Evolutionary conservation across 2,113 vertebrate genomes (phyloP).

Genomic region (Sialia sialis): DNA sequence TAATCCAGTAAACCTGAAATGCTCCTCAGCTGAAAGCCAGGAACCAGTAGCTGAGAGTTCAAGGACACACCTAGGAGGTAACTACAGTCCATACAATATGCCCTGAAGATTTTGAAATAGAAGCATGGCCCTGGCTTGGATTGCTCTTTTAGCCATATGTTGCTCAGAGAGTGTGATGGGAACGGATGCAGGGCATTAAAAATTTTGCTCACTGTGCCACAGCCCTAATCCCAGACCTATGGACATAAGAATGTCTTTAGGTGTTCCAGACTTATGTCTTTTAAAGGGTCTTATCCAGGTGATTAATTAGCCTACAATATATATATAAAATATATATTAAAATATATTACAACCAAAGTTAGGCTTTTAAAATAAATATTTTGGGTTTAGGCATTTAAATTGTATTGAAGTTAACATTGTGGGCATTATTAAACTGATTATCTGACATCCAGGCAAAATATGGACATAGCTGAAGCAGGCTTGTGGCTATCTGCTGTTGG

Average conservation of each 20-base stretch:
- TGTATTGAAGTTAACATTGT: background rate
- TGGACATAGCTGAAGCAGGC: background rate
- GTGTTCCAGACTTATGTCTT: background rate
- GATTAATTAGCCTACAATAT: background rate
- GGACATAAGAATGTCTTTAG: background rate
- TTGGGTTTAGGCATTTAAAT: background rate
- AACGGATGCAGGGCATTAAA: background rate
- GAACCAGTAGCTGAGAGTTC: background rate
- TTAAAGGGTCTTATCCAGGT: background rate
- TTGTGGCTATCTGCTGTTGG: background rate
- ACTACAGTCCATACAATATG: background rate
- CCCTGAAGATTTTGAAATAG: background rate
- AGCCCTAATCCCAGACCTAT: background rate
- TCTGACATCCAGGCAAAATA: background rate
- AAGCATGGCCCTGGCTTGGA: background rate
- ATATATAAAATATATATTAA: too few relatives aligned
- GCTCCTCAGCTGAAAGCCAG: background rate
- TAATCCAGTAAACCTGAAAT: background rate
- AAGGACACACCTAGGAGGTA: background rate
- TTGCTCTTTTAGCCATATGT: background rate
- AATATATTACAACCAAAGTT: background rate
- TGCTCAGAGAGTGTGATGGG: background rate
- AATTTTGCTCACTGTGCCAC: background rate
- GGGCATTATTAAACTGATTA: background rate
- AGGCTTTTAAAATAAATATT: background rate